Percentiles rank a stretch among this genome's conserved stretches.
Evolutionary conservation across 2,797 vertebrate genomes (phyloP).

Genomic region (Petrocephalus sullivani): DNA sequence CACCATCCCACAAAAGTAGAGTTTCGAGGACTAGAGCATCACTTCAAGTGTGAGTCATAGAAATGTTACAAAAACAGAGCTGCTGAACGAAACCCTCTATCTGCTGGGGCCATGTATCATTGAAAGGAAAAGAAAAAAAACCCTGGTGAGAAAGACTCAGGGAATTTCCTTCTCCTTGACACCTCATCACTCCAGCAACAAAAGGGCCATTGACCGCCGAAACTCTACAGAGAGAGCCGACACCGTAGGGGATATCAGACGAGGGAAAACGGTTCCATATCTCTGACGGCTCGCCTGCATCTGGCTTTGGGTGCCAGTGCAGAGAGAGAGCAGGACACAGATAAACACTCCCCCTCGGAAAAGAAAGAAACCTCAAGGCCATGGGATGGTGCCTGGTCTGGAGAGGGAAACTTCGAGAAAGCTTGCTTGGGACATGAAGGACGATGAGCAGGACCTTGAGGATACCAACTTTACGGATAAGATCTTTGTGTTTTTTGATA

Average conservation of each 20-base stretch:
- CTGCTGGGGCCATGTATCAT: neutral
- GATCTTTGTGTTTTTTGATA: neutral
- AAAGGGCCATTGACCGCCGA: conserved; percentile 49
- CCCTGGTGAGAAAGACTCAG: conserved; percentile 51
- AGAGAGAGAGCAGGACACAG: neutral
- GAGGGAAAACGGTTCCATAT: conserved; percentile 11
- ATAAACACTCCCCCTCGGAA: neutral
- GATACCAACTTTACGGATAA: neutral
- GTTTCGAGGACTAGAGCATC: neutral
- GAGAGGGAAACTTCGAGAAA: neutral
- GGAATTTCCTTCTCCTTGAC: conserved; percentile 57
- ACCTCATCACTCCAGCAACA: conserved; percentile 49
- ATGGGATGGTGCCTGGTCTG: neutral
- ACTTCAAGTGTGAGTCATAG: neutral
- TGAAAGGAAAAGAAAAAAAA: neutral
- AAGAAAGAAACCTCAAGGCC: neutral
- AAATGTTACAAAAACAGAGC: neutral
- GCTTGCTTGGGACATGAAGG: neutral
- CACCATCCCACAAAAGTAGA: neutral
- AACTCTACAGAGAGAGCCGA: neutral
- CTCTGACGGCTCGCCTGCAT: neutral
- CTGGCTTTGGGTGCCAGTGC: neutral
- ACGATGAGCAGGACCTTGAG: neutral
- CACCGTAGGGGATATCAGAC: conserved; percentile 7
- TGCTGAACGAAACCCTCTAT: neutral